Conservation (phyloP, 2,113 vertebrate species). For the Mirza zaza region DNA sequence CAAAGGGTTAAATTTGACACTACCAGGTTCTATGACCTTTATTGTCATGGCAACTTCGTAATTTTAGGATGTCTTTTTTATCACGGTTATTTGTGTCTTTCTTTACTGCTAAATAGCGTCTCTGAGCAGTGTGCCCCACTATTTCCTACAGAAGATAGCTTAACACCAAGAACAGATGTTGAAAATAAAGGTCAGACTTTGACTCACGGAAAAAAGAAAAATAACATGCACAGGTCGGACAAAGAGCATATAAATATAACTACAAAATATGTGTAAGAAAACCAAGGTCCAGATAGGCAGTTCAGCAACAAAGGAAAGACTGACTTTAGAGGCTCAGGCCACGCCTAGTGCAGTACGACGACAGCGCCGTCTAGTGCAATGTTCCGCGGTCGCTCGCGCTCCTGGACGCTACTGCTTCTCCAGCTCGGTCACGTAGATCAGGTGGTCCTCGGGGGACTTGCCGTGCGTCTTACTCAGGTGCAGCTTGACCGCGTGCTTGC, state of each 20-base stretch:
- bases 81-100: slow-evolving; percentile 90
- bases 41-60: slow-evolving; percentile 94
- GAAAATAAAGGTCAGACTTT: slow-evolving; percentile 94
- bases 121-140: slow-evolving; percentile 88
- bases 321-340: slow-evolving; percentile 95
- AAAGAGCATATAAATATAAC: slow-evolving; percentile 91
- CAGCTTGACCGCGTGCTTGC: slow-evolving; percentile 99
- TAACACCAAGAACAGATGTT: slow-evolving; percentile 89
- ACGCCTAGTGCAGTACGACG: slow-evolving; percentile 95
- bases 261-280: slow-evolving; percentile 94
- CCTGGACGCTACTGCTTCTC: slow-evolving; percentile 91
- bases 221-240: slow-evolving; percentile 88
- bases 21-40: slow-evolving; percentile 88
- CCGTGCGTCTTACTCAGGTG: slow-evolving; percentile 99
- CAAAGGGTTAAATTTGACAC: slow-evolving; percentile 90
- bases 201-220: slow-evolving; percentile 90
- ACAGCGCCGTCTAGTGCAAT: slow-evolving; percentile 90
- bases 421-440: slow-evolving; percentile 96
- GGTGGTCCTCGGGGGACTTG: slow-evolving; percentile 99
- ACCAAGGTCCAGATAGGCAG: slow-evolving; percentile 96
- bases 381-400: slow-evolving; percentile 91
- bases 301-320: slow-evolving; percentile 93
- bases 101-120: slow-evolving; percentile 88
- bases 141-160: slow-evolving; percentile 91
- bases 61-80: slow-evolving; percentile 93